Evolutionary conservation across 1,140 invertebrate species (phyloP).

Genomic region (Tachypleus tridentatus): DNA sequence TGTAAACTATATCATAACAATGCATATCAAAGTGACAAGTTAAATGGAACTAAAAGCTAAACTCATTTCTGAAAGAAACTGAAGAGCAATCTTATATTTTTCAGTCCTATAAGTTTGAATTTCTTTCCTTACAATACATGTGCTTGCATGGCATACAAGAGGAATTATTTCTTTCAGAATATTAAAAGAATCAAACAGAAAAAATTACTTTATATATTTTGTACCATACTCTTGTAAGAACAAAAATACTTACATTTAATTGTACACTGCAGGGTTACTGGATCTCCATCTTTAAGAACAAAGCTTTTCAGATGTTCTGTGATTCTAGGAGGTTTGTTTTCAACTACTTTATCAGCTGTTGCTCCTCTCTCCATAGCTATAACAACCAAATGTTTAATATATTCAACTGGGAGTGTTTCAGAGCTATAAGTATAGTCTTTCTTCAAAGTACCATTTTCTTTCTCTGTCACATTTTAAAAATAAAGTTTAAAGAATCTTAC

Average conservation of each 20-base stretch:
- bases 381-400: conserved; percentile 25
- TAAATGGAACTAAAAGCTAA: no score
- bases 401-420: no score
- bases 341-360: conserved; percentile 47
- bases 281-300: conserved; percentile 25
- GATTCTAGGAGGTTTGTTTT: conserved; percentile 22
- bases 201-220: background rate
- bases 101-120: background rate
- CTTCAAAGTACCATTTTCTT: no score
- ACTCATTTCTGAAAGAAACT: no score
- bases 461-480: no score
- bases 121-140: background rate
- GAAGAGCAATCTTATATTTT: no score
- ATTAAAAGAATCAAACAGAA: background rate
- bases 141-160: background rate
- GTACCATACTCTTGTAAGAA: background rate
- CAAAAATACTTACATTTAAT: conserved; percentile 21
- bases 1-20: no score
- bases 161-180: background rate
- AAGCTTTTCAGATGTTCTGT: conserved; percentile 20
- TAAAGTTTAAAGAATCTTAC: no score
- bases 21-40: no score
- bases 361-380: conserved; percentile 55
- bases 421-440: no score
- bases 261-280: conserved; percentile 21